Base-by-base conservation (phyloP, 2,113 vertebrate species). In the Motacilla tschutschensis region DNA sequence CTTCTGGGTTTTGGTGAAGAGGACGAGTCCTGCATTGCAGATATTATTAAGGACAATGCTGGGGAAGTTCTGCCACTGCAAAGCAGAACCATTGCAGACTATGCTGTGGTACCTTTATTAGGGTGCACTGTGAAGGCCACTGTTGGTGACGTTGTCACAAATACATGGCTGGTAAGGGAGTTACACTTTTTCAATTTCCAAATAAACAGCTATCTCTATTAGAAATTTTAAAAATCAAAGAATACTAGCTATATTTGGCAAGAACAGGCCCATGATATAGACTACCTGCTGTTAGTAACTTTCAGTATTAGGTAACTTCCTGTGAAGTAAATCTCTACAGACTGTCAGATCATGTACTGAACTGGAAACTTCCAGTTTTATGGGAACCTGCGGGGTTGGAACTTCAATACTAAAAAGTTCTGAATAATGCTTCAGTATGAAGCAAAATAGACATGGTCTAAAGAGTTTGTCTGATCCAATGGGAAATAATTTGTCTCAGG, bases 131-230 rank as follows among this genome's bases (percentile, higher is more conserved):
- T 99, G 85, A 97, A 98, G 85, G 95, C 95, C 17, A 98, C 98
- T 17, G 99, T 99, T 79, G 98, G 98, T 24, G 98, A 99, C n/a
- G 98, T 99, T 24, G 98, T 98, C 85, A 99, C 99, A 43, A 98
- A 99, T 55, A 98, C 98, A 0, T 99, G 99, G 99, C 98, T 99
- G 99, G 99, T 99, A 96, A 98, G 99, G 74, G 46, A 73, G 70
- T 50, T 41, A 31, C 5, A 5, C 50, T 40, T 66, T 14, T 51
- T 25, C 50, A 79, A 24, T 57, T 85, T n/a, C 4, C 4, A 4
- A 46, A 11, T 19, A 29, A 83, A 50, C 9, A 17, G 33, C 7
- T 53, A 5, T 40, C 40, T 85, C 0, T 40, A 5, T 79, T 60
- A 78, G 36, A 66, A 69, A 48, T 73, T 24, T 72, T 47, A 7